phyloP scores from a whole-genome alignment of 2,888 invertebrate genomes.

The Drosophila buzzatii region DNA sequence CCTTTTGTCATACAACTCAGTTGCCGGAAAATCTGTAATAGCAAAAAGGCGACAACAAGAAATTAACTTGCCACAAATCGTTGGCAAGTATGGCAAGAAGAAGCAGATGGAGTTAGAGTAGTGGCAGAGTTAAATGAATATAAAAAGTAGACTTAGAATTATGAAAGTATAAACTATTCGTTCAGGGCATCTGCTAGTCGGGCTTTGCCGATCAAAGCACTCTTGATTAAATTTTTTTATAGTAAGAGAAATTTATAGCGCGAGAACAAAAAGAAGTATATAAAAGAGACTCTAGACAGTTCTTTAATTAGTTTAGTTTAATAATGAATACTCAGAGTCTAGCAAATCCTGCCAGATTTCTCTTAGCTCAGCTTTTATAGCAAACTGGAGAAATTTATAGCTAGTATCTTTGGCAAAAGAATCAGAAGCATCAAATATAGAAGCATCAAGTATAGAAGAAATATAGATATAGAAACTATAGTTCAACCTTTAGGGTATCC shows the following conservation, averaged over 20 bases:
- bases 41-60: conserved; percentile 12
- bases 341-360: too few relatives aligned
- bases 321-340: too few relatives aligned
- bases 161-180: background rate
- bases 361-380: too few relatives aligned
- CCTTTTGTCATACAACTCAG: conserved; percentile 40
- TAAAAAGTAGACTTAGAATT: background rate
- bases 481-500: background rate
- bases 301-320: too few relatives aligned
- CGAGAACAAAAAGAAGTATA: too few relatives aligned
- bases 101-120: background rate
- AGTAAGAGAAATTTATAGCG: background rate
- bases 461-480: too few relatives aligned
- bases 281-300: too few relatives aligned
- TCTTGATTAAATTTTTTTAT: background rate
- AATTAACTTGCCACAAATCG: conserved; percentile 23
- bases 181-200: background rate
- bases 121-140: background rate
- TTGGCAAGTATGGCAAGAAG: background rate
- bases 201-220: background rate
- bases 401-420: too few relatives aligned
- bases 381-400: background rate
- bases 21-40: conserved; percentile 36
- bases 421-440: too few relatives aligned
- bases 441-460: too few relatives aligned